A percentile compares a stretch with the other conserved stretches of the same genome.
Evolutionary conservation across 1,140 invertebrate species (phyloP).

Genomic region (Drosophila arawakana): DNA sequence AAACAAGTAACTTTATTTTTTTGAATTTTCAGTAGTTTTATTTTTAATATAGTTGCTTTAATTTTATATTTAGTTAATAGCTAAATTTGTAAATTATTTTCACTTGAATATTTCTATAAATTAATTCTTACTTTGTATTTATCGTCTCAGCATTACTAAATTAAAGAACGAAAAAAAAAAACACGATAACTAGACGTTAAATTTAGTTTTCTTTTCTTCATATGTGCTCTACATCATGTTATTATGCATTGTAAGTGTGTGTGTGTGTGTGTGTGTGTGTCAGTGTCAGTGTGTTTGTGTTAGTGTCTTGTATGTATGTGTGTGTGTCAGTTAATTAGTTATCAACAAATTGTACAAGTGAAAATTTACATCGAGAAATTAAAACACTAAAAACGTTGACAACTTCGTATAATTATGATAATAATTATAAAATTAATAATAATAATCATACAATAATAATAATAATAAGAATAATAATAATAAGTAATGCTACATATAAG

Average conservation of each 20-base stretch:
- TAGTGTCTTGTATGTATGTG: constrained; percentile 17
- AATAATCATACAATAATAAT: constrained; percentile 35
- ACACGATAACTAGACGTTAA: constrained; percentile 60
- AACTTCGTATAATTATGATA: constrained; percentile 39
- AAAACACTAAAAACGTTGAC: constrained; percentile 61
- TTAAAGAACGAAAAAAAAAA: constrained; percentile 67
- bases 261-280: constrained; percentile 28
- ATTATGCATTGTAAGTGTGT: constrained; percentile 24
- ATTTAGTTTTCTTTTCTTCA: constrained; percentile 33
- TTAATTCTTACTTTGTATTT: constrained; percentile 74
- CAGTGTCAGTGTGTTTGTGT: constrained; percentile 29
- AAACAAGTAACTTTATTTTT: neutral
- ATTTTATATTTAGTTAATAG: constrained; percentile 70
- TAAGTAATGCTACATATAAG: constrained; percentile 45
- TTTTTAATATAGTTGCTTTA: constrained; percentile 71
- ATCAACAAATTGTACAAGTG: constrained; percentile 75
- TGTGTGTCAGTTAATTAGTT: constrained; percentile 50
- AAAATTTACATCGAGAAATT: constrained; percentile 64
- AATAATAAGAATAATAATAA: constrained; percentile 37
- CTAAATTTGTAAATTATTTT: constrained; percentile 80
- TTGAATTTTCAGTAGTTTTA: constrained; percentile 66
- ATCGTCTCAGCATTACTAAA: constrained; percentile 76
- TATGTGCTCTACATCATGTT: constrained; percentile 63
- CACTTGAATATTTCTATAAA: constrained; percentile 77
- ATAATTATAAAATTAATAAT: constrained; percentile 52